phyloP scores from a whole-genome alignment of 2,888 invertebrate genomes.

The Drosophila dives region DNA sequence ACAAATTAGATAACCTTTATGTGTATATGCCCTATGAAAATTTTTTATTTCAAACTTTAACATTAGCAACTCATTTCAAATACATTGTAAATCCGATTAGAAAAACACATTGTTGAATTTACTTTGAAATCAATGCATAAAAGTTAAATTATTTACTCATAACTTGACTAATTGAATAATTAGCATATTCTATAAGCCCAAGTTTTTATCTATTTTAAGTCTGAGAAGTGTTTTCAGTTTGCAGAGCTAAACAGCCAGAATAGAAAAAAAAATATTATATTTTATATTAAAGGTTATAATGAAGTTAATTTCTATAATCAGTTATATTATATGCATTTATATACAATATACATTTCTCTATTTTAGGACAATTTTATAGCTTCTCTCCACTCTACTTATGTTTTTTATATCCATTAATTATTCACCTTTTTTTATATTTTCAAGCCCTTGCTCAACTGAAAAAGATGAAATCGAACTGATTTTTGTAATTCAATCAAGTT shows the following conservation, averaged over 20 bases:
- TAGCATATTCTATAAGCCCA: background rate
- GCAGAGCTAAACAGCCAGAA: background rate
- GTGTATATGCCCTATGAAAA: background rate
- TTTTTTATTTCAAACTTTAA: background rate
- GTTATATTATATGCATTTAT: background rate
- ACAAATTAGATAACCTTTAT: too few relatives aligned
- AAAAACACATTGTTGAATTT: background rate
- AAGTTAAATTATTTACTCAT: background rate
- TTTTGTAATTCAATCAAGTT: conserved; percentile 1
- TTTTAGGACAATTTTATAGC: background rate
- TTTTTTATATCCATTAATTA: background rate
- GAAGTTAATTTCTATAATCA: background rate
- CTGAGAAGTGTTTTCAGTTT: background rate
- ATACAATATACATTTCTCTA: background rate
- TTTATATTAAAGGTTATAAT: background rate
- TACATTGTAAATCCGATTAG: background rate
- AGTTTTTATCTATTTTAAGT: background rate
- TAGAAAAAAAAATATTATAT: background rate
- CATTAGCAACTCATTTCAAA: too few relatives aligned
- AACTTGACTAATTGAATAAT: background rate
- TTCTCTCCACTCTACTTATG: background rate
- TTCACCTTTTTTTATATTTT: background rate
- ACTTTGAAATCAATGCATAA: background rate
- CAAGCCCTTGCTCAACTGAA: background rate
- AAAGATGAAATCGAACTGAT: conserved; percentile 3